phyloP scores from a whole-genome alignment of 2,888 invertebrate species.

The Itoplectis maculator region DNA sequence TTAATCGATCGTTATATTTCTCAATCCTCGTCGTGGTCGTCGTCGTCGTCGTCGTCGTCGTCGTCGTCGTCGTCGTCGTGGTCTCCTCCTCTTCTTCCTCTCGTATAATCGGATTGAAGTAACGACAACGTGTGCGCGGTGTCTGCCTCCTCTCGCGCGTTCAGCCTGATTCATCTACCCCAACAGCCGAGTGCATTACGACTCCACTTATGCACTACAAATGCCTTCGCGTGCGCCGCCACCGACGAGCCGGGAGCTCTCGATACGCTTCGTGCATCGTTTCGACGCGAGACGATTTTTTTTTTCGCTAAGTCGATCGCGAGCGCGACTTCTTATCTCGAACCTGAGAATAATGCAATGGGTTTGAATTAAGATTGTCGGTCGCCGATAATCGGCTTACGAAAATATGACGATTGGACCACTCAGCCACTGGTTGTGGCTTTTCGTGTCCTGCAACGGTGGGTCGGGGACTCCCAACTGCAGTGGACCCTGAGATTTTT shows the following conservation, averaged over 20 bases:
- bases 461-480: too few species aligned
- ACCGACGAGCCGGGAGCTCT: conserved; percentile 2
- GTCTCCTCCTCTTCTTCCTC: conserved; percentile 10
- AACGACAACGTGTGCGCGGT: conserved; percentile 48
- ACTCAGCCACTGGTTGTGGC: too few species aligned
- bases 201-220: conserved; percentile 13
- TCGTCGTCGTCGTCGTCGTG: too few species aligned
- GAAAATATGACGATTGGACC: conserved; percentile 20
- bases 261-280: conserved; percentile 36
- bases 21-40: conserved; percentile 65
- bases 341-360: background rate
- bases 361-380: conserved; percentile 39
- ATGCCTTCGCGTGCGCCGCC: conserved; percentile 2
- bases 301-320: conserved; percentile 46
- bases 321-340: conserved; percentile 40
- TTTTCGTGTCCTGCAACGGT: too few species aligned
- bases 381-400: conserved; percentile 58
- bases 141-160: conserved; percentile 25
- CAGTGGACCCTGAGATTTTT: too few species aligned
- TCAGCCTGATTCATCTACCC: conserved; percentile 13
- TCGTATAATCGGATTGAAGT: conserved; percentile 55
- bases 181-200: conserved; percentile 30
- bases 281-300: conserved; percentile 17
- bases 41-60: too few species aligned
- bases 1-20: conserved; percentile 71